These are phyloP conservation scores for Yasuhikotakia modesta DNA, from an alignment of 2,797 vertebrate genomes.

Conservation along the genomic window DNA sequence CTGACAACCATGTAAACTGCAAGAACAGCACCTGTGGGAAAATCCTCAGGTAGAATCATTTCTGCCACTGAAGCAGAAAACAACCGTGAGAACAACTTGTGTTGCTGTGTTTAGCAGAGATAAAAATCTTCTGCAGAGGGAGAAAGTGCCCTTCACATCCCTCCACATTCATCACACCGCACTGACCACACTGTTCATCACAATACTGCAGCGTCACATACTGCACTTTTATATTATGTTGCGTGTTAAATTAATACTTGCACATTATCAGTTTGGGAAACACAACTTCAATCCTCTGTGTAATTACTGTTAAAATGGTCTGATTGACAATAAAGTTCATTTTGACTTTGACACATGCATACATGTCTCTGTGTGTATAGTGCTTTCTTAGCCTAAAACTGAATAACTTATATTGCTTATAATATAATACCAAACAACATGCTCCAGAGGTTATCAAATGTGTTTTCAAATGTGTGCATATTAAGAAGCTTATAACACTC, in stretches of 20 bases:
- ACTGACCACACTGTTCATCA: slow-evolving; percentile 11
- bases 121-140: slow-evolving; percentile 12
- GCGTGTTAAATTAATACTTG: too few species aligned
- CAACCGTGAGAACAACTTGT: not conserved
- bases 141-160: slow-evolving; percentile 41
- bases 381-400: not conserved
- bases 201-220: too few species aligned
- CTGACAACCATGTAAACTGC: not conserved
- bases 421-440: not conserved
- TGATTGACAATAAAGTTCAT: too few species aligned
- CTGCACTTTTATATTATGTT: too few species aligned
- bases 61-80: not conserved
- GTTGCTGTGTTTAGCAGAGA: not conserved
- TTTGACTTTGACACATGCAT: too few species aligned
- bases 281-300: too few species aligned
- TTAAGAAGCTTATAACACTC: too few species aligned
- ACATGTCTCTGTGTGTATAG: not conserved
- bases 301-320: too few species aligned
- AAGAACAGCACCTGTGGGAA: not conserved
- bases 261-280: too few species aligned
- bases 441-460: too few species aligned
- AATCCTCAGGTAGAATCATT: not conserved
- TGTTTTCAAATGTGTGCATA: too few species aligned
- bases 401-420: not conserved
- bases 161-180: slow-evolving; percentile 34